Percentiles rank a stretch among this genome's conserved stretches.
These are phyloP conservation scores for Drosophila mimetica DNA, from an alignment of 2,888 invertebrate species.

Conservation along the genomic window DNA sequence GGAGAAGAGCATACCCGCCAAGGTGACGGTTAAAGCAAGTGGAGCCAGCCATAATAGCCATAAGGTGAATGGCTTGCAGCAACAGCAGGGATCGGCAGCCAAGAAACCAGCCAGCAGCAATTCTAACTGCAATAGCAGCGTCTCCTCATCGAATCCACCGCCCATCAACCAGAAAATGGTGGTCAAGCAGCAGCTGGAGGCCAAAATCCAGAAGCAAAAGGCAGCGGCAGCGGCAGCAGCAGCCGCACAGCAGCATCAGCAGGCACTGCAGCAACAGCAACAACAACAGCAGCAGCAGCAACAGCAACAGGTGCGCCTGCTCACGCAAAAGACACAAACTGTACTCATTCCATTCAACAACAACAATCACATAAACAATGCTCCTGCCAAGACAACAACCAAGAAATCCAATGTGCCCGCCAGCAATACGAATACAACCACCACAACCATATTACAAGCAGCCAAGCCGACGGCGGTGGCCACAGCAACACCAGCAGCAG, in stretches of 20 bases:
- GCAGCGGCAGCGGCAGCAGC: constrained; percentile 83
- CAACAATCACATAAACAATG: constrained; percentile 51
- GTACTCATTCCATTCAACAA: constrained; percentile 85
- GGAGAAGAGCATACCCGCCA: constrained; percentile 69
- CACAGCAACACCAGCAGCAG: constrained; percentile 39
- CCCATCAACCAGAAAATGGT: constrained; percentile 85
- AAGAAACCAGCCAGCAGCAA: constrained; percentile 32
- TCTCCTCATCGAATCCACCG: constrained; percentile 51
- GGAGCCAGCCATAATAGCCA: constrained; percentile 10
- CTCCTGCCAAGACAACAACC: constrained; percentile 55
- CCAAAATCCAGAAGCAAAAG: constrained; percentile 87
- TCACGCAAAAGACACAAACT: constrained; percentile 85
- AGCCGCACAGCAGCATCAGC: constrained; percentile 79
- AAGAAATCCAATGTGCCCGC: constrained; percentile 62
- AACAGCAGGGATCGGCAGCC: constrained; percentile 56
- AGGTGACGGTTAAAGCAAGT: constrained; percentile 69
- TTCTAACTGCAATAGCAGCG: constrained; percentile 23
- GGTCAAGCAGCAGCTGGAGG: constrained; percentile 89
- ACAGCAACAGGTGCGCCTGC: constrained; percentile 74
- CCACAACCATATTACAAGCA: constrained; percentile 56
- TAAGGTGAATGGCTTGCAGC: constrained; percentile 59
- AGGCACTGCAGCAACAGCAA: constrained; percentile 57
- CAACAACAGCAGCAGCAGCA: constrained; percentile 69
- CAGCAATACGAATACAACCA: constrained; percentile 51
- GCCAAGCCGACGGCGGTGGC: constrained; percentile 52